Conservation (phyloP, 2,797 vertebrate genomes). For the Helarctos malayanus region DNA sequence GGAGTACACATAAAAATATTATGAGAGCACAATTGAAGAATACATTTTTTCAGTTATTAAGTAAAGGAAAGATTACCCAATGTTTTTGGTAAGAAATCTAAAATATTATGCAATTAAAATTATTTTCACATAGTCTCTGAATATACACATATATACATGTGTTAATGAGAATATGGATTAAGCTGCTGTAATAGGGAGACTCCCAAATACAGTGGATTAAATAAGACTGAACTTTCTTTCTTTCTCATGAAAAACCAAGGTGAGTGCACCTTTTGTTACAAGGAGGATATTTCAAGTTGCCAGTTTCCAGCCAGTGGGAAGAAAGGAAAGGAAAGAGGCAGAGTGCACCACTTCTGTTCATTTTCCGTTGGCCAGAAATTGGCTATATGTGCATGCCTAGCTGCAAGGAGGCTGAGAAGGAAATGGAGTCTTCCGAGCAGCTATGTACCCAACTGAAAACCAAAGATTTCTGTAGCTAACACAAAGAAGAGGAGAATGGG, state of each 20-base stretch:
- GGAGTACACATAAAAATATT: neutral
- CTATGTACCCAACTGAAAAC: neutral
- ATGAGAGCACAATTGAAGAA: neutral
- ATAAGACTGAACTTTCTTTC: conserved; percentile 3
- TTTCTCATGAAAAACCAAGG: neutral
- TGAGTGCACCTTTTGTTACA: neutral
- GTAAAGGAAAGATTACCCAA: neutral
- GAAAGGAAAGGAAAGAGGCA: neutral
- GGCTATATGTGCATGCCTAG: neutral
- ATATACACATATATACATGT: neutral
- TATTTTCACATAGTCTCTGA: neutral
- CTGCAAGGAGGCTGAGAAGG: neutral
- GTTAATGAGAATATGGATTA: neutral
- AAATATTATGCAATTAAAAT: neutral
- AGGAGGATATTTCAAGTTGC: neutral
- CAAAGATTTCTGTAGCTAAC: neutral
- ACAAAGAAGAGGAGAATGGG: neutral
- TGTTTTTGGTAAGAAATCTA: conserved; percentile 1
- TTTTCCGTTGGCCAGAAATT: neutral
- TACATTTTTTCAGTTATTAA: neutral
- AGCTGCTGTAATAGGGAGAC: neutral
- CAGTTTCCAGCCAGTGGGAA: neutral
- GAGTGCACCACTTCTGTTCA: neutral
- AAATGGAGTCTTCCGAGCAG: neutral
- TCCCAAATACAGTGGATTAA: neutral